Percentiles rank a stretch among this genome's conserved stretches.
phyloP scores from a whole-genome alignment of 2,888 invertebrate species.

The Dinocampus coccinellae region DNA sequence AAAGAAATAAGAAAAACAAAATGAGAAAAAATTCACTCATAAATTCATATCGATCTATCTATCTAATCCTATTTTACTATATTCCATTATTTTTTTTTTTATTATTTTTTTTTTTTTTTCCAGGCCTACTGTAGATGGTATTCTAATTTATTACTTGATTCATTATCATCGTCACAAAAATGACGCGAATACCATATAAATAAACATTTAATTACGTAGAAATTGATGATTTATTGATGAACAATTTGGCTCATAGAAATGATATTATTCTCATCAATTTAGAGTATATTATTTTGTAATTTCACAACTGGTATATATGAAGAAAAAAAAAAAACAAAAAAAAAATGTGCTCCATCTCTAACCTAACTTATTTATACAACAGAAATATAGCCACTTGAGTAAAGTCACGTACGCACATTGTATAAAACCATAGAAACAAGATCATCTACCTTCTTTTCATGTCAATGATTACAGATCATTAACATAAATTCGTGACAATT shows the following conservation, averaged over 20 bases:
- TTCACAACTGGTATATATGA: not conserved
- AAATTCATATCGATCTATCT: not conserved
- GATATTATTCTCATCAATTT: not conserved
- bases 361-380: not conserved
- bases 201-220: not conserved
- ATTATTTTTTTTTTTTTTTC: no score
- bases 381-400: not conserved
- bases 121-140: no score
- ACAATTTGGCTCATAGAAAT: not conserved
- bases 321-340: no score
- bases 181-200: not conserved
- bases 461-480: not conserved
- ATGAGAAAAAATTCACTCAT: constrained; percentile 2
- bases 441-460: no score
- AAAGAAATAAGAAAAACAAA: no score
- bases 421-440: not conserved
- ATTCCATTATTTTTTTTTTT: not conserved
- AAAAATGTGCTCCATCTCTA: not conserved
- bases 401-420: constrained; percentile 14
- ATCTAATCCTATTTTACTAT: not conserved
- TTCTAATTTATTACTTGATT: no score
- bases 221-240: not conserved
- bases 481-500: no score
- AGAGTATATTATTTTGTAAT: not conserved
- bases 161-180: no score